Evolutionary conservation across 2,888 invertebrate genomes (phyloP), one percentile per base, ranked within the genome.

Genomic region (Pogonocherus hispidulus): DNA sequence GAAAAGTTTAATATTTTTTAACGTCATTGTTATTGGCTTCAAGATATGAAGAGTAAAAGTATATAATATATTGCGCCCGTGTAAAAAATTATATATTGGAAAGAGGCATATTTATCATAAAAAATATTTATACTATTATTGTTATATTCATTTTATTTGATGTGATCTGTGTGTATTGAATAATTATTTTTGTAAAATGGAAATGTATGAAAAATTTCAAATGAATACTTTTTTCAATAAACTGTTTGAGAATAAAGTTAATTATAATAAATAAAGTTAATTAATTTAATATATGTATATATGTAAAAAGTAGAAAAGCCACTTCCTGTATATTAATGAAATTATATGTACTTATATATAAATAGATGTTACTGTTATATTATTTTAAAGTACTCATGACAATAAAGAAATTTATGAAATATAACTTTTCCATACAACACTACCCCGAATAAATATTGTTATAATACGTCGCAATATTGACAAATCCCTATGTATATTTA

Each of bases 341-440:
- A 41, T 41, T 41, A 41, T 27, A 41, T 41, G 14, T 27, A 27
- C 27, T n/a, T 41, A 41, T 41, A 41, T 16, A 14, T 41, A 9
- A 41, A 16, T 16, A 41, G 41, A n/a, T 4, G 5, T 41, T 41
- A 41, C 41, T n/a, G 41, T n/a, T 41, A n/a, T n/a, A n/a, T n/a
- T n/a, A n/a, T 14, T 16, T 14, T 41, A 41, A 41, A 41, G 41
- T 41, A 41, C 8, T 52, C 9, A 9, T 32, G 3, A 22, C 18
- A 52, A 32, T 32, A 52, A 11, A 22, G 32, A 52, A 27, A 18
- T 52, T 52, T 52, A 32, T 5, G 32, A 32, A 52, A 27, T 27
- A 32, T 52, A 52, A 52, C 16, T 52, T 52, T 47, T 19, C 35
- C 32, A 20, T 55, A 55, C 35, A 37, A 57, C 20, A 47, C 32